These are phyloP conservation scores for Lycodopsis pacificus DNA, from an alignment of 2,797 vertebrate species.

Conservation along the genomic window DNA sequence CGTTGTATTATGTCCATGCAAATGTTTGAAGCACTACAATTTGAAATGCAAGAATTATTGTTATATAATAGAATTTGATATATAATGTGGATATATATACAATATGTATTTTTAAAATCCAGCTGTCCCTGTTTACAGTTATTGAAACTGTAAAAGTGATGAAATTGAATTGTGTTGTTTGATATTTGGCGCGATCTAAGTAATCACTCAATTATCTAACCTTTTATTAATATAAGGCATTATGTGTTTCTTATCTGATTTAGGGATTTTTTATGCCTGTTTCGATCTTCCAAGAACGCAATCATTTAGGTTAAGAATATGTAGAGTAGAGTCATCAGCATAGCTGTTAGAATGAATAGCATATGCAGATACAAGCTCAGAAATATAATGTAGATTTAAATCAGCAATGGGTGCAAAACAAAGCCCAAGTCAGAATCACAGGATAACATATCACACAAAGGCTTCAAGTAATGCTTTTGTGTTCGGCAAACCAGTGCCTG, in stretches of 20 bases:
- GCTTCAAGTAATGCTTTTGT: too few species aligned
- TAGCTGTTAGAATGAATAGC: background rate
- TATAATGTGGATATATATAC: background rate
- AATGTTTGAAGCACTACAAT: background rate
- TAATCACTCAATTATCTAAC: background rate
- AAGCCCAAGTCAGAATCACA: background rate
- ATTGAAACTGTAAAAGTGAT: background rate
- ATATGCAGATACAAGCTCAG: background rate
- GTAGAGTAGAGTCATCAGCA: slow-evolving; percentile 7
- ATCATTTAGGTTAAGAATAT: background rate
- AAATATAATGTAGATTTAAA: background rate
- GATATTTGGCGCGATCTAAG: background rate
- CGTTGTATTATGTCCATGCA: background rate
- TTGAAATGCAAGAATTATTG: background rate
- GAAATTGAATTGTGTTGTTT: background rate
- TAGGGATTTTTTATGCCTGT: background rate
- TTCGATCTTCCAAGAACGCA: background rate
- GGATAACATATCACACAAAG: too few species aligned
- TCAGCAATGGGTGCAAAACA: background rate
- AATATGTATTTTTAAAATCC: background rate
- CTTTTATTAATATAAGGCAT: background rate
- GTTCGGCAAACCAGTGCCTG: too few species aligned
- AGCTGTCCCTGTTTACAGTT: background rate
- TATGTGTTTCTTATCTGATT: background rate
- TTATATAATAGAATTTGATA: background rate